Evolutionary conservation across 2,888 invertebrate genomes (phyloP).

Genomic region (Cerceris ruficornis): DNA sequence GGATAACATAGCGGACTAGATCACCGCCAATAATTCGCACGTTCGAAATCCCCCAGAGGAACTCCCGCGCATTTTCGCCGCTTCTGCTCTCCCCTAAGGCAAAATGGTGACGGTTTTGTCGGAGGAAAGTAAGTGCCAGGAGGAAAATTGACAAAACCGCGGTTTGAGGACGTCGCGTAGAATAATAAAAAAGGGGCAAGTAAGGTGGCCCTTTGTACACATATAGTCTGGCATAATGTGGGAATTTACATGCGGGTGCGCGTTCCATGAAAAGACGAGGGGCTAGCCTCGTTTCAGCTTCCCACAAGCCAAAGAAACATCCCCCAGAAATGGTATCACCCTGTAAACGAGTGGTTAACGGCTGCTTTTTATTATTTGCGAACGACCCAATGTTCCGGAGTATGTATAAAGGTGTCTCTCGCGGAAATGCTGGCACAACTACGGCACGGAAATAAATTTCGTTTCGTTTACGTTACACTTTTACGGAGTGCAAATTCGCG

Average conservation of each 20-base stretch:
- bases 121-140: conserved; percentile 18
- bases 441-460: conserved; percentile 25
- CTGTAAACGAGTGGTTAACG: conserved; percentile 58
- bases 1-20: conserved; percentile 30
- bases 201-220: conserved; percentile 15
- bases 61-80: conserved; percentile 37
- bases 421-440: background rate
- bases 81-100: background rate
- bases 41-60: conserved; percentile 48
- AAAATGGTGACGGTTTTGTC: conserved; percentile 49
- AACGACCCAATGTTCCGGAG: conserved; percentile 21
- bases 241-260: conserved; percentile 57
- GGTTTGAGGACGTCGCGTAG: conserved; percentile 18
- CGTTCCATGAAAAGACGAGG: conserved; percentile 31
- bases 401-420: conserved; percentile 28
- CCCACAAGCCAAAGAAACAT: conserved; percentile 22
- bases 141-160: conserved; percentile 53
- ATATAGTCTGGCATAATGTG: conserved; percentile 48
- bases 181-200: conserved; percentile 46
- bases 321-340: conserved; percentile 43
- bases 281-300: conserved; percentile 16
- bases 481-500: background rate
- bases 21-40: conserved; percentile 48
- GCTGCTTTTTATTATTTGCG: conserved; percentile 47
- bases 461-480: conserved; percentile 39